These are phyloP conservation scores for Rhagophthalmus giganteus DNA, from an alignment of 2,888 invertebrate species.

Conservation along the genomic window DNA sequence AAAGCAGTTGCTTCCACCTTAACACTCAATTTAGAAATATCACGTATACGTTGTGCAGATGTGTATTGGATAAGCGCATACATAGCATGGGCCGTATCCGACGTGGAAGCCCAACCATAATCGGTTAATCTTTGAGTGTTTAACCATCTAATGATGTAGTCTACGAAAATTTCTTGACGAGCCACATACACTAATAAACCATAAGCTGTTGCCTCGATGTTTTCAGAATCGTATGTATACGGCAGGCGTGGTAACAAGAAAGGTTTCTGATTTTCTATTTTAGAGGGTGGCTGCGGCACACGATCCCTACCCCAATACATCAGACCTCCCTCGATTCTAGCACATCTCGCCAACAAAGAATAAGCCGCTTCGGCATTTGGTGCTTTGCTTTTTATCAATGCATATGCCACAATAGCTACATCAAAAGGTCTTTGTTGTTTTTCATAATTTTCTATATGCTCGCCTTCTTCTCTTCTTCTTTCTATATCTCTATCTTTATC, in stretches of 20 bases:
- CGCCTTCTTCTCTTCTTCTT: constrained; percentile 8
- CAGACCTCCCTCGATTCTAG: constrained; percentile 74
- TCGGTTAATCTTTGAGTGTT: constrained; percentile 85
- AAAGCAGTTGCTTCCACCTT: constrained; percentile 85
- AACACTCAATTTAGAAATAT: constrained; percentile 77
- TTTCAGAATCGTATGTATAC: constrained; percentile 86
- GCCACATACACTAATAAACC: constrained; percentile 87
- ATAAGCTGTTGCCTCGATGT: constrained; percentile 91
- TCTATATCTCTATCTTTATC: constrained; percentile 13
- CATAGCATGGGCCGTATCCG: constrained; percentile 86
- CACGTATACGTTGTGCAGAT: constrained; percentile 79
- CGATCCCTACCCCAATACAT: constrained; percentile 84
- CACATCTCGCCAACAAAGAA: constrained; percentile 67
- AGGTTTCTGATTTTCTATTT: constrained; percentile 88
- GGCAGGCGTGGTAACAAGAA: constrained; percentile 86
- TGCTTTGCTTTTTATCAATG: constrained; percentile 81
- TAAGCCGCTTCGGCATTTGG: constrained; percentile 84
- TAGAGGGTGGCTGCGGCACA: constrained; percentile 79
- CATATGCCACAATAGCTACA: constrained; percentile 86
- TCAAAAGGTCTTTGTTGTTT: constrained; percentile 75
- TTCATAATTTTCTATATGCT: constrained; percentile 5
- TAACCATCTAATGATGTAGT: constrained; percentile 88
- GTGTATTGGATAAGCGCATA: constrained; percentile 90
- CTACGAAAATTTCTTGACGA: constrained; percentile 77
- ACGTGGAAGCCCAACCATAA: constrained; percentile 61